phyloP scores from a whole-genome alignment of 2,888 invertebrate genomes.

The Hybos culiciformis region DNA sequence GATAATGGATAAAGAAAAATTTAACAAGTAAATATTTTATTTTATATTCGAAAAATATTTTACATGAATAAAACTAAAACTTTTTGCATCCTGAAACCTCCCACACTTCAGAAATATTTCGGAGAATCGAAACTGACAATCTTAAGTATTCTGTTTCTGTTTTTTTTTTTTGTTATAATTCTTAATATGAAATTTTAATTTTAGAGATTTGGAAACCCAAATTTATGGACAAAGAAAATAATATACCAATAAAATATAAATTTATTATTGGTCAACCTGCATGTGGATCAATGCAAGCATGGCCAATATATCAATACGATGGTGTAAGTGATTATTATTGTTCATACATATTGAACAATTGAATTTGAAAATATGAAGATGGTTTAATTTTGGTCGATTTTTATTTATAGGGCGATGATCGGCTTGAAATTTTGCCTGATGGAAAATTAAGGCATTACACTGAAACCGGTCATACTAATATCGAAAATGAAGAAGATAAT shows the following conservation, averaged over 20 bases:
- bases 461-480: slow-evolving; percentile 39
- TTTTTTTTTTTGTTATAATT: neutral
- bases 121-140: too few species aligned
- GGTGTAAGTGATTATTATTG: slow-evolving; percentile 20
- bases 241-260: slow-evolving; percentile 41
- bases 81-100: too few species aligned
- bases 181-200: slow-evolving; percentile 5
- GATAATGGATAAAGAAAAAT: too few species aligned
- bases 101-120: too few species aligned
- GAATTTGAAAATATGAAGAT: neutral
- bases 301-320: slow-evolving; percentile 48
- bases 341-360: neutral
- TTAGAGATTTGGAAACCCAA: slow-evolving; percentile 44
- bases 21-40: too few species aligned
- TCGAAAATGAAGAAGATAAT: slow-evolving; percentile 37
- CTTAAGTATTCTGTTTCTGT: neutral
- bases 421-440: slow-evolving; percentile 49
- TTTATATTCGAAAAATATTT: too few species aligned
- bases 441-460: slow-evolving; percentile 64
- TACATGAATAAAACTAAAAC: too few species aligned
- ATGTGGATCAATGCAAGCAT: slow-evolving; percentile 54
- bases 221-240: slow-evolving; percentile 47
- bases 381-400: neutral
- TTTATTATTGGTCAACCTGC: slow-evolving; percentile 52
- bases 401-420: slow-evolving; percentile 35